Evolutionary conservation across 2,797 vertebrate genomes (phyloP).

Genomic region (Crypturellus tataupa): DNA sequence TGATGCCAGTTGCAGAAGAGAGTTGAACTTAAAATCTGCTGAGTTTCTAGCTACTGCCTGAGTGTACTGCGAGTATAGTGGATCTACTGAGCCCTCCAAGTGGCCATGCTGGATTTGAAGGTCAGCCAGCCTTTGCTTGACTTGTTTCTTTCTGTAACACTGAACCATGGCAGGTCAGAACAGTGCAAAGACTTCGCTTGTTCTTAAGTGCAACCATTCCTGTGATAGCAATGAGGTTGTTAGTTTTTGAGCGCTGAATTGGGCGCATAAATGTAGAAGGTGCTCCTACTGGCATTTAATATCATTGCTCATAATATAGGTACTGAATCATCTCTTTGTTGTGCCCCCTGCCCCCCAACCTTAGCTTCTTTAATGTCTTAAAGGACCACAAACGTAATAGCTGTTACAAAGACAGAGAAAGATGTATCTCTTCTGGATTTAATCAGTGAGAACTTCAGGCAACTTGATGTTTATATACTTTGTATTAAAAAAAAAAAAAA

Average conservation of each 20-base stretch:
- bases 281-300: not conserved
- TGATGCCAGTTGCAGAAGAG: not conserved
- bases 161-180: not conserved
- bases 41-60: not conserved
- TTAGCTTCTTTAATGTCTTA: not conserved
- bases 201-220: not conserved
- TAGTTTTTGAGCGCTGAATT: not conserved
- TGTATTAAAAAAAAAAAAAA: not conserved
- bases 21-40: not conserved
- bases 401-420: not conserved
- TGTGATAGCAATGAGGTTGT: not conserved
- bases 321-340: not conserved
- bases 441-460: not conserved
- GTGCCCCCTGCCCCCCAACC: not conserved
- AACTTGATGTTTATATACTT: not conserved
- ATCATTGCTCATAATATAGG: not conserved
- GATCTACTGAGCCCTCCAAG: not conserved
- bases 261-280: not conserved
- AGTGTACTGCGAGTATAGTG: not conserved
- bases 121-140: not conserved
- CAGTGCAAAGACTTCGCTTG: not conserved
- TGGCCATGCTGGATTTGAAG: not conserved
- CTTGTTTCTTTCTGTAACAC: not conserved
- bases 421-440: not conserved
- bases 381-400: not conserved